Conservation (phyloP, 2,888 invertebrate genomes). For the Nyleta sp. region DNA sequence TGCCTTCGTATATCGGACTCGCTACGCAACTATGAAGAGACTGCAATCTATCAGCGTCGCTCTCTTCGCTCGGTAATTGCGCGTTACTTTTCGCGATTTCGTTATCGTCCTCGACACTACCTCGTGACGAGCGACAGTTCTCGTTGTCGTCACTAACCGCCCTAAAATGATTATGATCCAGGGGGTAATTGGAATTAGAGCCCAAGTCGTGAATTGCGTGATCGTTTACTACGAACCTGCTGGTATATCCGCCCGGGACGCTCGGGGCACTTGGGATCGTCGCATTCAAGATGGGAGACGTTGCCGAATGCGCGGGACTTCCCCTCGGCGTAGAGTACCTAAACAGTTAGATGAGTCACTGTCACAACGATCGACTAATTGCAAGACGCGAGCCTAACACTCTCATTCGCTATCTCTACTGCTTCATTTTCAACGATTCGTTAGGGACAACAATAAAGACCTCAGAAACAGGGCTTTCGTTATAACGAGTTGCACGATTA, state of each 20-base stretch:
- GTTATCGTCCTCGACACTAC: slow-evolving; percentile 57
- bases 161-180: slow-evolving; percentile 80
- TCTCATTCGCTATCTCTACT: slow-evolving; percentile 32
- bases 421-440: slow-evolving; percentile 21
- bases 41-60: slow-evolving; percentile 64
- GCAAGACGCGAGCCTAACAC: slow-evolving; percentile 22
- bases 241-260: slow-evolving; percentile 86
- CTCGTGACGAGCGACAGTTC: slow-evolving; percentile 48
- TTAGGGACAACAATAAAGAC: slow-evolving; percentile 24
- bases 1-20: slow-evolving; percentile 48
- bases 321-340: slow-evolving; percentile 80
- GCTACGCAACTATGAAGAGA: slow-evolving; percentile 58
- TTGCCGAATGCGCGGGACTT: slow-evolving; percentile 79
- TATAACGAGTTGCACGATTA: slow-evolving; percentile 36
- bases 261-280: slow-evolving; percentile 69
- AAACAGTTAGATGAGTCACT: slow-evolving; percentile 68
- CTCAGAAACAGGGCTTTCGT: neutral
- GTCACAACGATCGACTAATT: slow-evolving; percentile 48
- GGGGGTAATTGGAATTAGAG: slow-evolving; percentile 80
- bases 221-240: slow-evolving; percentile 84
- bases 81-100: slow-evolving; percentile 57
- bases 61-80: slow-evolving; percentile 46
- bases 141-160: slow-evolving; percentile 73
- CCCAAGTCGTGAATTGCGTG: slow-evolving; percentile 75
- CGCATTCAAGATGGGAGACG: slow-evolving; percentile 63